These are phyloP conservation scores for Drosophila pruinosa DNA, from an alignment of 1,140 invertebrate species.

Conservation along the genomic window DNA sequence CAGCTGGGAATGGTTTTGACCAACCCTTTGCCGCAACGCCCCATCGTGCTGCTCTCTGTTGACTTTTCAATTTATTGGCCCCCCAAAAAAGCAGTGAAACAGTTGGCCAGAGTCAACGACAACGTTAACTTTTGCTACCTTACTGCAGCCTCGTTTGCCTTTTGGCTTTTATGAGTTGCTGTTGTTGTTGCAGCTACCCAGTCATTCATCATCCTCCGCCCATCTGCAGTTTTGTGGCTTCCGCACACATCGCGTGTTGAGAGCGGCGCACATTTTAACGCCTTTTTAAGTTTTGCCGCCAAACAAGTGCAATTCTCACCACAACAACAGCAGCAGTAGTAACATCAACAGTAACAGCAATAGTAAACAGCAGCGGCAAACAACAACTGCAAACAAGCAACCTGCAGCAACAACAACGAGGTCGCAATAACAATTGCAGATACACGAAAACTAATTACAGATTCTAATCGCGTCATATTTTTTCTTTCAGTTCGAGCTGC, in stretches of 20 bases:
- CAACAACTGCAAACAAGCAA: slow-evolving; percentile 15
- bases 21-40: neutral
- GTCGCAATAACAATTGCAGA: slow-evolving; percentile 75
- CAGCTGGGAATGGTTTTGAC: slow-evolving; percentile 6
- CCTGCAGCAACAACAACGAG: slow-evolving; percentile 29
- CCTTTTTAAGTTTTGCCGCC: slow-evolving; percentile 79
- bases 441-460: slow-evolving; percentile 82
- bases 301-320: slow-evolving; percentile 77
- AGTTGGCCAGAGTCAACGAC: slow-evolving; percentile 27
- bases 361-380: slow-evolving; percentile 34
- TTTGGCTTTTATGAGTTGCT: slow-evolving; percentile 54
- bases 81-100: slow-evolving; percentile 2
- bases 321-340: slow-evolving; percentile 19
- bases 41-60: neutral
- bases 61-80: slow-evolving; percentile 40
- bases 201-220: slow-evolving; percentile 59
- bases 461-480: slow-evolving; percentile 81
- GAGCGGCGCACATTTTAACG: slow-evolving; percentile 77
- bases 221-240: slow-evolving; percentile 40
- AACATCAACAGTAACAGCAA: slow-evolving; percentile 31
- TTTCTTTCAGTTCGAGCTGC: slow-evolving; percentile 39
- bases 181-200: slow-evolving; percentile 18
- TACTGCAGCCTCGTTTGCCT: slow-evolving; percentile 3
- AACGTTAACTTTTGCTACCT: slow-evolving; percentile 19
- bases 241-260: slow-evolving; percentile 67